phyloP scores from a whole-genome alignment of 2,888 invertebrate genomes.

The Drosophila barbarae region DNA sequence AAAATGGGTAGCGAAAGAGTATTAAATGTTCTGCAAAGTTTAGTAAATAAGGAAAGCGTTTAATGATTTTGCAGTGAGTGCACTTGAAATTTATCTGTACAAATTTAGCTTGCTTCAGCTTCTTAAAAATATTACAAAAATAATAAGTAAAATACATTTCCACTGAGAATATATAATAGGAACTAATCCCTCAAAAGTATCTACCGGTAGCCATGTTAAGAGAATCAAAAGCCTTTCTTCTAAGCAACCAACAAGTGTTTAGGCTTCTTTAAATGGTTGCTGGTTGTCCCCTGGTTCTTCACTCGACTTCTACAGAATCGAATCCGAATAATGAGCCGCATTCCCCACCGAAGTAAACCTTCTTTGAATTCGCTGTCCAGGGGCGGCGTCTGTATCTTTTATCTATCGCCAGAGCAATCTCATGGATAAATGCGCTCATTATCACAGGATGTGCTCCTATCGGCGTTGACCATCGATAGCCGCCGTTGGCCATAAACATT shows the following conservation, averaged over 20 bases:
- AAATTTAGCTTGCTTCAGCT: no score
- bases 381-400: constrained; percentile 49
- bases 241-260: background rate
- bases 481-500: constrained; percentile 67
- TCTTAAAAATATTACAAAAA: no score
- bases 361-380: constrained; percentile 13
- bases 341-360: constrained; percentile 2
- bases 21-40: background rate
- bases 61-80: no score
- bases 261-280: constrained; percentile 16
- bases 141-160: no score
- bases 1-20: background rate
- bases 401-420: constrained; percentile 44
- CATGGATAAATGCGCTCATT: constrained; percentile 74
- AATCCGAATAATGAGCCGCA: constrained; percentile 14
- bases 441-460: constrained; percentile 74
- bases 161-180: no score
- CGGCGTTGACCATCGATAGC: constrained; percentile 67
- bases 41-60: background rate
- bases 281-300: background rate
- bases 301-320: constrained; percentile 16
- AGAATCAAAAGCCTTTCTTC: background rate
- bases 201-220: constrained; percentile 3
- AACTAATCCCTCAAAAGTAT: background rate
- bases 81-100: no score